Evolutionary conservation across 2,888 invertebrate species (phyloP).

Genomic region (Sphaerophoria rueppellii): DNA sequence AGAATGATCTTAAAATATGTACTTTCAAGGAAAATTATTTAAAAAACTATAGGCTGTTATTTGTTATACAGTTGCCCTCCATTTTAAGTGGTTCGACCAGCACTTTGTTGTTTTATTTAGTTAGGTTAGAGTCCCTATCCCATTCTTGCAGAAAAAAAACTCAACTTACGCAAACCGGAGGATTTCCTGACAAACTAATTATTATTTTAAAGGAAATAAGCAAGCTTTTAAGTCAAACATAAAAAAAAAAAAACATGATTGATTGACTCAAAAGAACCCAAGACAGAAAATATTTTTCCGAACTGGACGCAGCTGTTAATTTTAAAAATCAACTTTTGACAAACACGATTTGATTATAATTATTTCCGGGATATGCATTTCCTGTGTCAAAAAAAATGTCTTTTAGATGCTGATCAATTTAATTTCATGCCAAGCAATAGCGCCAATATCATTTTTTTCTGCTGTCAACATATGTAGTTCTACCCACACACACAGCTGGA

Average conservation of each 20-base stretch:
- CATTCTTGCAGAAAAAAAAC: too few relatives aligned
- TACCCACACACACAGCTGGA: conserved; percentile 17
- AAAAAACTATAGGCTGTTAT: too few relatives aligned
- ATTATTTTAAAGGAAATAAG: not conserved
- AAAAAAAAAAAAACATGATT: not conserved
- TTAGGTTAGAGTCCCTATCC: too few relatives aligned
- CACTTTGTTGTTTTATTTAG: too few relatives aligned
- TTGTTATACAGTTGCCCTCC: too few relatives aligned
- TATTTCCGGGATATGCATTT: conserved; percentile 21
- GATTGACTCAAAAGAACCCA: not conserved
- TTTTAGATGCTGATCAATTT: conserved; percentile 5
- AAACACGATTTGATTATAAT: conserved; percentile 1
- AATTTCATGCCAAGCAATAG: conserved; percentile 5
- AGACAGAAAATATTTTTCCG: too few relatives aligned
- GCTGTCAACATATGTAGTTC: conserved; percentile 17
- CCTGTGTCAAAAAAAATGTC: conserved; percentile 6
- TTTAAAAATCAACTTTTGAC: not conserved
- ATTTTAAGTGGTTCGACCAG: too few relatives aligned
- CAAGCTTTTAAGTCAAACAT: too few relatives aligned
- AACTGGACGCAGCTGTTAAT: not conserved
- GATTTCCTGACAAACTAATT: not conserved
- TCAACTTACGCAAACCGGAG: not conserved
- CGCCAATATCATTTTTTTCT: conserved; percentile 15
- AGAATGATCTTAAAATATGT: too few relatives aligned
- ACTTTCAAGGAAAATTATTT: too few relatives aligned